These are phyloP conservation scores for Herpailurus yagouaroundi DNA, from an alignment of 2,113 vertebrate species.

Conservation along the genomic window DNA sequence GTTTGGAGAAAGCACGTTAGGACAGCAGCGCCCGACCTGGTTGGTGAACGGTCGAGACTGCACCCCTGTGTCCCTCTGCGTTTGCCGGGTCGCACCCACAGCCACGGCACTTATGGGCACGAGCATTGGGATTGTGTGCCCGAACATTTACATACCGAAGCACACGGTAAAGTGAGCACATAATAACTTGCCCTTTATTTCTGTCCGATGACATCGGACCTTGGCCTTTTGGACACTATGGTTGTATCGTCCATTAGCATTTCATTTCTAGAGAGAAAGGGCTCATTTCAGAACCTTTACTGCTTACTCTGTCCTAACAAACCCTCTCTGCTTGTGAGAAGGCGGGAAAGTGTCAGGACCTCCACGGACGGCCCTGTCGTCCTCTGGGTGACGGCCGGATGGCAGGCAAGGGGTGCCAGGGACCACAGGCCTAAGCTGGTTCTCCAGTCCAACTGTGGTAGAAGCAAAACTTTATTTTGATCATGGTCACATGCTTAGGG, in stretches of 20 bases:
- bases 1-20: not conserved
- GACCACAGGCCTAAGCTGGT: not conserved
- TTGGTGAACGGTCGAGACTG: rapidly evolving
- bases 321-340: not conserved
- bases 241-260: not conserved
- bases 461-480: not conserved
- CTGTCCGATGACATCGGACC: not conserved
- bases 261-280: not conserved
- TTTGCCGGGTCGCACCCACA: not conserved
- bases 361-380: no score
- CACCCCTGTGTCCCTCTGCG: not conserved
- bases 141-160: rapidly evolving
- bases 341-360: not conserved
- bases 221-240: not conserved
- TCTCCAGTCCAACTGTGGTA: not conserved
- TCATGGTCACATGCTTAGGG: not conserved
- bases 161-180: not conserved
- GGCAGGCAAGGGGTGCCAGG: not conserved
- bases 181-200: not conserved
- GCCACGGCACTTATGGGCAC: rapidly evolving
- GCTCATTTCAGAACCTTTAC: not conserved
- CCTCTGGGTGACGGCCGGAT: not conserved
- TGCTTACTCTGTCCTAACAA: not conserved
- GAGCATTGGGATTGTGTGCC: not conserved
- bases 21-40: rapidly evolving